Conservation (phyloP, 2,888 invertebrate genomes). For the Dendrolimus houi region DNA sequence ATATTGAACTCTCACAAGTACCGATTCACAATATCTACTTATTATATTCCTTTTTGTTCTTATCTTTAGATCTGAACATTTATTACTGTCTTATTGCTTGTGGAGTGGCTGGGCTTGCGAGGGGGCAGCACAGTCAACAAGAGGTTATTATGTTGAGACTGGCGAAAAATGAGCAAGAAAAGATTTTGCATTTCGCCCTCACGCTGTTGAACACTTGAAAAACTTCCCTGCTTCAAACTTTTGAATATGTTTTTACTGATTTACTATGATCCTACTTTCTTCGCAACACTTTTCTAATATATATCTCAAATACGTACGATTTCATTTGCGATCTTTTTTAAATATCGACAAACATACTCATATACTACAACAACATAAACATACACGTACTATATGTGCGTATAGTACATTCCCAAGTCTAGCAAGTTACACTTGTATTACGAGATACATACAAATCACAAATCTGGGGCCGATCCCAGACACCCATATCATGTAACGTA, state of each 20-base stretch:
- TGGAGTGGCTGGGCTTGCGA: constrained; percentile 58
- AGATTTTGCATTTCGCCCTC: constrained; percentile 49
- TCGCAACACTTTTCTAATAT: neutral
- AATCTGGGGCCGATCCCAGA: no score
- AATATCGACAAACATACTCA: no score
- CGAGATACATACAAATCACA: no score
- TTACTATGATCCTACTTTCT: neutral
- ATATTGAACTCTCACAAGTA: constrained; percentile 56
- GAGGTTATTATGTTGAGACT: constrained; percentile 71
- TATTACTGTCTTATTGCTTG: constrained; percentile 74
- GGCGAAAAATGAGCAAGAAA: constrained; percentile 65
- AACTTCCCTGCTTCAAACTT: constrained; percentile 25
- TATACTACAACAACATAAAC: no score
- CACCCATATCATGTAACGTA: no score
- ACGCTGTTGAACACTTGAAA: constrained; percentile 31
- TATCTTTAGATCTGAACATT: constrained; percentile 67
- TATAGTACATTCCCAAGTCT: no score
- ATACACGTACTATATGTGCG: no score
- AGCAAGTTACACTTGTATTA: no score
- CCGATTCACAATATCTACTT: constrained; percentile 66
- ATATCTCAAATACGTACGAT: no score
- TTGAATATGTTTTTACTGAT: constrained; percentile 10
- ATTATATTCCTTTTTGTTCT: constrained; percentile 63
- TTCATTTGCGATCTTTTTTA: no score
- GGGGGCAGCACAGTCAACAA: constrained; percentile 61